phyloP scores from a whole-genome alignment of 2,113 vertebrate species.

The Romanogobio albipinnatus region DNA sequence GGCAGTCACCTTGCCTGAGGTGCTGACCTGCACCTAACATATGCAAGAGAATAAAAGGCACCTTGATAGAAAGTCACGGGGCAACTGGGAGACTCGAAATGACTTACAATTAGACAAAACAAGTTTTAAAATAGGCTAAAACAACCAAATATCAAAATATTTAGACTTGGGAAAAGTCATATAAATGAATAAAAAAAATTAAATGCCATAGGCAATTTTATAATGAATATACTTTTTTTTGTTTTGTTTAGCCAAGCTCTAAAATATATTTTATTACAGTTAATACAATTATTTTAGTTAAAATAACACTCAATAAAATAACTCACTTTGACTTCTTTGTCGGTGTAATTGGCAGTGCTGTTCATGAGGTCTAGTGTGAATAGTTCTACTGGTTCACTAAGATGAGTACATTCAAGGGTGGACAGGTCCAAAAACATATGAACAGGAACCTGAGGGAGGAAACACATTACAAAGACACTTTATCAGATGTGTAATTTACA shows the following conservation, averaged over 20 bases:
- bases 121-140: too few species aligned
- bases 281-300: too few species aligned
- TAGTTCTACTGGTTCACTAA: conserved; percentile 89
- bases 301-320: background rate
- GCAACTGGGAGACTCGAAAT: background rate
- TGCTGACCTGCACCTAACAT: conserved; percentile 80
- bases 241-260: too few species aligned
- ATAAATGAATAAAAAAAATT: too few species aligned
- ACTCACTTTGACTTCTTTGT: conserved; percentile 87
- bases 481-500: background rate
- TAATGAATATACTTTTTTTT: too few species aligned
- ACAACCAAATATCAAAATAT: too few species aligned
- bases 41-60: background rate
- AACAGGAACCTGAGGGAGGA: conserved; percentile 84
- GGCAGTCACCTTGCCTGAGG: conserved; percentile 86
- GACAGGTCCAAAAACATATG: conserved; percentile 92
- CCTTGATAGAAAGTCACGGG: background rate
- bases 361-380: conserved; percentile 92
- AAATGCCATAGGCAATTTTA: too few species aligned
- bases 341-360: conserved; percentile 78
- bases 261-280: too few species aligned
- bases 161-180: too few species aligned
- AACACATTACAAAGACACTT: background rate
- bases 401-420: conserved; percentile 80
- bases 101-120: background rate